A percentile compares a stretch with the other conserved stretches of the same genome.
Conservation (phyloP, 2,888 invertebrate genomes). For the Smittia sp. region DNA sequence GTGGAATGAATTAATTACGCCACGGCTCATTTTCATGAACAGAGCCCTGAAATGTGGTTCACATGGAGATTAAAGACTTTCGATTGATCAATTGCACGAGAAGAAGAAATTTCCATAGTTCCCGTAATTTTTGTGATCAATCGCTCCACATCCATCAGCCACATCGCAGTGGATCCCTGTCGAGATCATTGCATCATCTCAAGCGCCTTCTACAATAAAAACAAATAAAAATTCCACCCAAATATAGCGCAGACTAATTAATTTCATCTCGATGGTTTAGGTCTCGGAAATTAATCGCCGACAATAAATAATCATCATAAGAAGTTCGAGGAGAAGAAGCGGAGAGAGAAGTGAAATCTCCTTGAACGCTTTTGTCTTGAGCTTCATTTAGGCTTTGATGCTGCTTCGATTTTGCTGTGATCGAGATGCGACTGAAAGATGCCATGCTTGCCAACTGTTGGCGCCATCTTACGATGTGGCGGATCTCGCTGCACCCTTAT, state of each 20-base stretch:
- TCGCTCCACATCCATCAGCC: slow-evolving; percentile 26
- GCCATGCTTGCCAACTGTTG: too few species aligned
- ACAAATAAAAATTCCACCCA: slow-evolving; percentile 40
- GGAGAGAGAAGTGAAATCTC: background rate
- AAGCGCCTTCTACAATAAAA: slow-evolving; percentile 37
- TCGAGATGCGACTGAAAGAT: too few species aligned
- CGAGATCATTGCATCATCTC: slow-evolving; percentile 28
- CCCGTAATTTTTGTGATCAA: slow-evolving; percentile 39
- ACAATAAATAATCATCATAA: slow-evolving; percentile 37
- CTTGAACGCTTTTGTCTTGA: too few species aligned
- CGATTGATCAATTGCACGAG: slow-evolving; percentile 39
- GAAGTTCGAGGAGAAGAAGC: background rate
- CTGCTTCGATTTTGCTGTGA: too few species aligned
- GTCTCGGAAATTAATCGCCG: slow-evolving; percentile 33
- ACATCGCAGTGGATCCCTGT: slow-evolving; percentile 14
- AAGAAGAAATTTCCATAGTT: slow-evolving; percentile 36
- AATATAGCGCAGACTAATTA: slow-evolving; percentile 41
- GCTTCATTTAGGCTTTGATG: too few species aligned
- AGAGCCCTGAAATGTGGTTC: slow-evolving; percentile 35
- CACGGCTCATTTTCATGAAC: slow-evolving; percentile 36
- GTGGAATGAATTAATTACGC: slow-evolving; percentile 39
- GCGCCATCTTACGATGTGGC: too few species aligned
- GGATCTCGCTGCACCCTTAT: too few species aligned
- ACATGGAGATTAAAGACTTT: slow-evolving; percentile 38
- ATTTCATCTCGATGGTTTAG: slow-evolving; percentile 6